Percentiles rank a stretch among this genome's conserved stretches.
Conservation (phyloP, 1,140 invertebrate genomes). For the Drosophila neocordata region DNA sequence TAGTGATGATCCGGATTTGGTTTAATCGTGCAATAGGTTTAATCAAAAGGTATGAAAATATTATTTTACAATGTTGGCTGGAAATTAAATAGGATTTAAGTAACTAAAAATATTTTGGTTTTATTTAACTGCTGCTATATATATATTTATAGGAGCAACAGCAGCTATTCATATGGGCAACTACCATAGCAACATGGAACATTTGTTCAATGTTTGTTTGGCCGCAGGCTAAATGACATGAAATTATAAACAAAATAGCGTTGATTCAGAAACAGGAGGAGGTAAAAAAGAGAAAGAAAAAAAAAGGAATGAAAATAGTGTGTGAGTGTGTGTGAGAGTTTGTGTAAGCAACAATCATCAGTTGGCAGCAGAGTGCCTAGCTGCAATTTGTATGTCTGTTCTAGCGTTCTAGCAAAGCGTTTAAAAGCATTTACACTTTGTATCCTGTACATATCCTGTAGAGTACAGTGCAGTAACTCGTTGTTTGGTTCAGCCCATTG, state of each 20-base stretch:
- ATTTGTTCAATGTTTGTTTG: slow-evolving; percentile 46
- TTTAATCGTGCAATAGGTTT: too few relatives aligned
- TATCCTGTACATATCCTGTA: slow-evolving; percentile 73
- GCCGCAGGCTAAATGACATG: slow-evolving; percentile 77
- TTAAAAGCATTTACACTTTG: slow-evolving; percentile 76
- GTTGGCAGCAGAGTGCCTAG: slow-evolving; percentile 16
- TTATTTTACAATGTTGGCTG: too few relatives aligned
- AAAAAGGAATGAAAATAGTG: neutral
- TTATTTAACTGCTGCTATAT: neutral
- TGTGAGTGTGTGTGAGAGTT: neutral
- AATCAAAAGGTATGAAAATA: too few relatives aligned
- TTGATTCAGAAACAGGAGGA: slow-evolving; percentile 28
- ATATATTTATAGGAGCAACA: neutral
- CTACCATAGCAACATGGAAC: slow-evolving; percentile 19
- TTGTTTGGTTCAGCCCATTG: slow-evolving; percentile 45
- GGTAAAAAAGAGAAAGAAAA: neutral
- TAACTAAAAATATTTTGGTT: too few relatives aligned
- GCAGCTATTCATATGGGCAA: slow-evolving; percentile 2
- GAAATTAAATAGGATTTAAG: too few relatives aligned
- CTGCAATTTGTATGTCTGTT: slow-evolving; percentile 53
- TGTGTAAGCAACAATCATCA: neutral
- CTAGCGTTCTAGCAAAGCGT: slow-evolving; percentile 45
- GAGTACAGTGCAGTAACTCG: slow-evolving; percentile 32
- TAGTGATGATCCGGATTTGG: too few relatives aligned
- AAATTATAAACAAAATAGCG: slow-evolving; percentile 66